Percentiles rank a stretch among this genome's conserved stretches.
These are phyloP conservation scores for Sus cebifrons DNA, from an alignment of 2,797 vertebrate species.

Conservation along the genomic window DNA sequence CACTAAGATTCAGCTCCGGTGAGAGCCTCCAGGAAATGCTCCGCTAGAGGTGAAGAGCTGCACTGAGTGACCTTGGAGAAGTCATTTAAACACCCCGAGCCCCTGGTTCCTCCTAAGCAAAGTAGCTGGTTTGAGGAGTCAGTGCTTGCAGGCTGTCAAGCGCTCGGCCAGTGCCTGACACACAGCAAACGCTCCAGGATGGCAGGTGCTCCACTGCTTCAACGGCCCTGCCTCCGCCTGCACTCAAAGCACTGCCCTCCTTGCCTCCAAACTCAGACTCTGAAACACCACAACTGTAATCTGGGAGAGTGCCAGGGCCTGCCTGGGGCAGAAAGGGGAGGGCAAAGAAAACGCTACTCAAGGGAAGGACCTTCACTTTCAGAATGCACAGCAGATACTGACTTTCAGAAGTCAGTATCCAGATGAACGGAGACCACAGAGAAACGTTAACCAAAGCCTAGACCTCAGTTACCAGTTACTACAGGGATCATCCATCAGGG, in stretches of 20 bases:
- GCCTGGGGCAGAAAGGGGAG: not conserved
- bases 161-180: not conserved
- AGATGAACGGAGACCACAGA: conserved; percentile 16
- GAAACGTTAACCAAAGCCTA: conserved; percentile 38
- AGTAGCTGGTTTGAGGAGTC: not conserved
- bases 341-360: not conserved
- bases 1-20: not conserved
- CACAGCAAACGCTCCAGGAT: not conserved
- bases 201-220: not conserved
- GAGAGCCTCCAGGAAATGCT: not conserved
- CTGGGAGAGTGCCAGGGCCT: not conserved
- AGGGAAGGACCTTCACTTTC: not conserved
- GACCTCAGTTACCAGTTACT: not conserved
- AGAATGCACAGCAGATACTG: not conserved
- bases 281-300: not conserved
- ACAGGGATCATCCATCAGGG: not conserved
- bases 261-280: not conserved
- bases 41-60: not conserved
- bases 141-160: not conserved
- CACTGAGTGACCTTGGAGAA: not conserved
- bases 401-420: not conserved
- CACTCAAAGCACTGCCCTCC: not conserved
- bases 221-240: not conserved
- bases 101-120: conserved; percentile 39
- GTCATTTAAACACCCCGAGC: not conserved